These are phyloP conservation scores for Pristionchus mayeri DNA, from an alignment of 2,888 invertebrate genomes.

Conservation along the genomic window DNA sequence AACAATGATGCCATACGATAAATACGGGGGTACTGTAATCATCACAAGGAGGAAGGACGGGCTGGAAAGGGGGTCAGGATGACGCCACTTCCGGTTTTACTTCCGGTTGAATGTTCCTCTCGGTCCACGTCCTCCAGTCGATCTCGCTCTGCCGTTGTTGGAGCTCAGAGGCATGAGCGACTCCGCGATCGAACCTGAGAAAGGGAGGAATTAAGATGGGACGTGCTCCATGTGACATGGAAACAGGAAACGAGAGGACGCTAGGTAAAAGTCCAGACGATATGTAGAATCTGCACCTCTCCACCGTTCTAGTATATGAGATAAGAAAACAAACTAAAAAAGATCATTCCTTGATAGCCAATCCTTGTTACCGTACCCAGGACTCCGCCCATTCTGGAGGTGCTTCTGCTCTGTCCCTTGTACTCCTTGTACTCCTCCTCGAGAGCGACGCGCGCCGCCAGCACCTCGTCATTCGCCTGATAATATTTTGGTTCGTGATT, in stretches of 20 bases:
- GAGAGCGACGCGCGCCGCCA: neutral
- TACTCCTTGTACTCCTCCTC: constrained; percentile 20
- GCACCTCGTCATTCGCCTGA: constrained; percentile 5
- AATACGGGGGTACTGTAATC: no score
- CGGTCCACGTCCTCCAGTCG: neutral
- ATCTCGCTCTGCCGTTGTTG: neutral
- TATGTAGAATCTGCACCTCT: neutral
- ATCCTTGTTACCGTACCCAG: neutral
- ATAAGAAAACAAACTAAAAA: neutral
- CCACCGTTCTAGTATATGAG: neutral
- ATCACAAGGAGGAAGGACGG: no score
- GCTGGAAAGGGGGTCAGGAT: no score
- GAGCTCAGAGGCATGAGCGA: neutral
- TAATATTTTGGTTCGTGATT: no score
- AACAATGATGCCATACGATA: no score
- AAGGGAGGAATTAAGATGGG: neutral
- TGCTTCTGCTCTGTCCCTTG: neutral
- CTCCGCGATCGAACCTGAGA: neutral
- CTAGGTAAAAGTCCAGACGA: neutral
- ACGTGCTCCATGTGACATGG: neutral
- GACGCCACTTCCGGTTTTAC: neutral
- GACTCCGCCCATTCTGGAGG: neutral
- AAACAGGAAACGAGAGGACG: neutral
- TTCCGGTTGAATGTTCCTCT: neutral
- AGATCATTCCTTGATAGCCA: neutral